Conservation (phyloP, 2,888 invertebrate genomes). For the Drosophila phalerata region DNA sequence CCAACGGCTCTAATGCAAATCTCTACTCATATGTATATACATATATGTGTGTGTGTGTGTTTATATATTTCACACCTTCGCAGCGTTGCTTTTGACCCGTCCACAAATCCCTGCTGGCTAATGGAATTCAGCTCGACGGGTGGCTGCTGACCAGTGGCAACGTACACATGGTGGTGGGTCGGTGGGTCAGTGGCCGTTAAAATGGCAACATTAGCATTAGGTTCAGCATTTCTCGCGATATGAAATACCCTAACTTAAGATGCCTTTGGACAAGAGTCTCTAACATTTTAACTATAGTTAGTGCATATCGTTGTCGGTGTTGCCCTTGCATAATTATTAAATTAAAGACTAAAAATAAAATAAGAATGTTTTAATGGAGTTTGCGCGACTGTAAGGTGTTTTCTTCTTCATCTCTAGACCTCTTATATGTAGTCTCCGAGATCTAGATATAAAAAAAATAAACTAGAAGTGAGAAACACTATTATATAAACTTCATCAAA, state of each 20-base stretch:
- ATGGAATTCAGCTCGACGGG: conserved; percentile 29
- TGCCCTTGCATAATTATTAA: background rate
- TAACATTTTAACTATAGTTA: background rate
- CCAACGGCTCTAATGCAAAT: conserved; percentile 34
- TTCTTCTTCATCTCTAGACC: too few relatives aligned
- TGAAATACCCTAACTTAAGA: background rate
- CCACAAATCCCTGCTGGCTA: conserved; percentile 19
- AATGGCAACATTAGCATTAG: conserved; percentile 25
- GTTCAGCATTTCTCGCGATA: background rate
- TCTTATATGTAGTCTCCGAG: too few relatives aligned
- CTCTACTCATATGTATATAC: background rate
- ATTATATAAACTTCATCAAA: too few relatives aligned
- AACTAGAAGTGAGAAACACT: too few relatives aligned
- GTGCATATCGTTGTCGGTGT: background rate
- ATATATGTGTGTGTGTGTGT: conserved; percentile 9
- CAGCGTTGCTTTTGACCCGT: conserved; percentile 33
- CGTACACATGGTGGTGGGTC: background rate
- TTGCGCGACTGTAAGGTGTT: too few relatives aligned
- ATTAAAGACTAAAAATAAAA: background rate
- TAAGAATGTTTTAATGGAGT: background rate
- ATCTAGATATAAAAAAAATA: too few relatives aligned
- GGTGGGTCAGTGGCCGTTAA: conserved; percentile 19
- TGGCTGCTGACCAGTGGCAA: conserved; percentile 10
- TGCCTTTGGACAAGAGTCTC: background rate
- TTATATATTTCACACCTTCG: conserved; percentile 32